Base-by-base conservation (phyloP, 1,140 invertebrate species). In the Drosophila kanapiae region DNA sequence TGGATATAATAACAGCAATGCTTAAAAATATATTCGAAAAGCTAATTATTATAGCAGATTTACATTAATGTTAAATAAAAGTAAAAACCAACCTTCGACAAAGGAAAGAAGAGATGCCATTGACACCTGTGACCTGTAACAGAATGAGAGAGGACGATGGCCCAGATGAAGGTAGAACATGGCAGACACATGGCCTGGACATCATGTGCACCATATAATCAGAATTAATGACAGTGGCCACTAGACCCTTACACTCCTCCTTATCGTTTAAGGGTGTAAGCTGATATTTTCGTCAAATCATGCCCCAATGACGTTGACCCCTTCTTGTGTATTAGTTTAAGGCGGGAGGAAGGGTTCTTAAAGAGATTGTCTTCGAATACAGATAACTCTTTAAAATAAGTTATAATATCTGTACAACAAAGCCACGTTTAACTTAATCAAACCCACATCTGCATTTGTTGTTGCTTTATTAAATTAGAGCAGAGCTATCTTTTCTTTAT, bases 201-300 rank as follows among this genome's bases (percentile, higher is more conserved):
- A 75, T 40, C 71, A 59, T 68, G 63, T 74, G 70, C 63, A 54
- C 37, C 71, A 61, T 70, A 45, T 75, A 75, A 70, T 75, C 65
- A 60, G 58, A 62, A 57, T 71, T 56, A 75, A 75, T 75, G 71
- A 72, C 71, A 75, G 42, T 38, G 51, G 16, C 45, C 54, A 31
- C n/a, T 54, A 14, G 16, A 54, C 11, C 33, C 23, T 33, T 13
- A 38, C 45, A 2, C 18, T 16, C 4, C 23, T 31, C 23, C 37
- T 23, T 8, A 35, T 1, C 6, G 27, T 11, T n/a, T 35, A n/a
- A 11, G 11, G 37, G 1, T 53, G 70, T 75, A 75, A 53, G 53
- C 37, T 40, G 61, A 75, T 54, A 42, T 11, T 27, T 47, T 23
- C n/a, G 45, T 45, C 47, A 33, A 60, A 53, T 69, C 70, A 68